Percentiles rank a stretch among this genome's conserved stretches.
phyloP scores from a whole-genome alignment of 2,888 invertebrate genomes.

The Spodoptera littoralis region DNA sequence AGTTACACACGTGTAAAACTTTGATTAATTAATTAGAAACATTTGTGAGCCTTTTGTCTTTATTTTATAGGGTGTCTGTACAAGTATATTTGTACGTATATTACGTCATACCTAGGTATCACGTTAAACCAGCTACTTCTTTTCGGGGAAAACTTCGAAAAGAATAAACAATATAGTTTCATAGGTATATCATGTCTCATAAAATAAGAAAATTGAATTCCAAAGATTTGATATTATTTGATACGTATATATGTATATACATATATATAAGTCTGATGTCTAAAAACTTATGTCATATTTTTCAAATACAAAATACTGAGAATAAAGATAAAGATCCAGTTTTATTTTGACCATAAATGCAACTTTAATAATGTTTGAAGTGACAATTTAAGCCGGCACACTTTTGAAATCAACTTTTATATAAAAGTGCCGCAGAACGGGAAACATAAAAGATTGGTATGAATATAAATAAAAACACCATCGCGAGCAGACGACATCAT shows the following conservation, averaged over 20 bases:
- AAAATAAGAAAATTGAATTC: too few species aligned
- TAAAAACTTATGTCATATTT: neutral
- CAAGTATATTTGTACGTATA: too few species aligned
- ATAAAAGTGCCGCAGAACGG: neutral
- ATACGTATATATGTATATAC: too few species aligned
- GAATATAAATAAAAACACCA: conserved; percentile 6
- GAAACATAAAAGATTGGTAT: conserved; percentile 15
- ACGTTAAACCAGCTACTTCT: too few species aligned
- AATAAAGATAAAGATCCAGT: conserved; percentile 10
- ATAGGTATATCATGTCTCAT: too few species aligned
- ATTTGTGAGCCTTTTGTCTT: too few species aligned
- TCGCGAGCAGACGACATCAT: conserved; percentile 17
- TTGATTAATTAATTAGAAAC: neutral
- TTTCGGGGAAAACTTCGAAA: too few species aligned
- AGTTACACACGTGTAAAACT: conserved; percentile 2
- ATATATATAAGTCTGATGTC: too few species aligned
- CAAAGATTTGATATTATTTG: too few species aligned
- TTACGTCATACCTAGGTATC: too few species aligned
- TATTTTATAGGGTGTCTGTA: too few species aligned
- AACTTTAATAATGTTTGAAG: conserved; percentile 26
- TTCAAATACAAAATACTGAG: neutral
- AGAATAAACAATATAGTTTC: too few species aligned
- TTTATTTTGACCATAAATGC: conserved; percentile 9
- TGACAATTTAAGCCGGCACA: conserved; percentile 25
- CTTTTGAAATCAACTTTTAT: conserved; percentile 13